Conservation (phyloP, 2,113 vertebrate genomes). For the human region DNA sequence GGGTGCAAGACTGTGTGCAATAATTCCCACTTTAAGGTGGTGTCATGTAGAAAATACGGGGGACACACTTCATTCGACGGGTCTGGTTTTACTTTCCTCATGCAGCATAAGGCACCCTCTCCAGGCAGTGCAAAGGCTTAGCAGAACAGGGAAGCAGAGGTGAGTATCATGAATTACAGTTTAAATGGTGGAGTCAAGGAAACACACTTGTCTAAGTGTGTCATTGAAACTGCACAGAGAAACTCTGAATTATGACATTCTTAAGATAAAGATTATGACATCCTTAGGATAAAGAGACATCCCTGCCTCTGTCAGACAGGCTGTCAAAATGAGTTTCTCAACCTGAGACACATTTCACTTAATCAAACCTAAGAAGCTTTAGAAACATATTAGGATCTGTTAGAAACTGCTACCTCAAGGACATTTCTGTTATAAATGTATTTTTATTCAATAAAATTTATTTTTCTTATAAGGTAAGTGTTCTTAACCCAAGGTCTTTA, state of each 20-base stretch:
- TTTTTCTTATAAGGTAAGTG: neutral
- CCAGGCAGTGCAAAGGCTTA: neutral
- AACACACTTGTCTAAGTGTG: neutral
- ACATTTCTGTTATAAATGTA: neutral
- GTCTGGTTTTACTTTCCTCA: slow-evolving; percentile 13
- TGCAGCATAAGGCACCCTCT: neutral
- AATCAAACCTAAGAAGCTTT: neutral
- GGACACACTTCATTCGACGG: neutral
- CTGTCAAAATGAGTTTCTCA: neutral
- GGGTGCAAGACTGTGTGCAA: neutral
- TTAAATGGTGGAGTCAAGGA: neutral
- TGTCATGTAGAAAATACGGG: neutral
- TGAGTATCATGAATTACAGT: neutral
- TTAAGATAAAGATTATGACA: neutral
- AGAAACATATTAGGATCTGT: neutral
- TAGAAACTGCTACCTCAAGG: neutral
- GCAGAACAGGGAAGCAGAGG: neutral
- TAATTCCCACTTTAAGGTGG: neutral
- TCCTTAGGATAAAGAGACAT: neutral
- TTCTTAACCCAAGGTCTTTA: neutral
- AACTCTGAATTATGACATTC: neutral
- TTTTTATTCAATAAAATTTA: neutral
- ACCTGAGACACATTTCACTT: neutral
- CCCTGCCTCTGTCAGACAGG: neutral
- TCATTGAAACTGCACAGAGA: neutral